Evolutionary conservation across 2,888 invertebrate genomes (phyloP).

Genomic region (Euspilapteryx auroguttella): DNA sequence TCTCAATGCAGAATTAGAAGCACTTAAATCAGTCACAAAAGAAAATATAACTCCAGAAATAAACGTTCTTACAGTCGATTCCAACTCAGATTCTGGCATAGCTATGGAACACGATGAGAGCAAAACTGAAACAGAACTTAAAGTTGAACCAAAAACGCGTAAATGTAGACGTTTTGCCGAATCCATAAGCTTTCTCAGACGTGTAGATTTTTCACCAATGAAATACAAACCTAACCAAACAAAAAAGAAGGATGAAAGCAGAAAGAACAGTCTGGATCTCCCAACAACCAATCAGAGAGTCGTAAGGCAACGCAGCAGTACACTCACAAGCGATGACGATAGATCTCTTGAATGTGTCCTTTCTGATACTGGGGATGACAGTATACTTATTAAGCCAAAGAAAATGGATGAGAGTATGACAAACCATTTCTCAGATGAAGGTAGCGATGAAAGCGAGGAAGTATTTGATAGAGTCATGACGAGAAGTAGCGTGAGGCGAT

Average conservation of each 20-base stretch:
- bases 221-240: conserved; percentile 36
- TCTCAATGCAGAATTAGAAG: conserved; percentile 13
- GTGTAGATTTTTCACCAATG: conserved; percentile 52
- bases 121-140: conserved; percentile 22
- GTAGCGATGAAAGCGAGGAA: conserved; percentile 53
- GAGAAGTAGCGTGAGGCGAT: conserved; percentile 41
- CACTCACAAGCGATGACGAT: conserved; percentile 39
- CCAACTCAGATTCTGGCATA: conserved; percentile 50
- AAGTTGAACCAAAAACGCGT: conserved; percentile 13
- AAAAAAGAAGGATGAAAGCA: conserved; percentile 37
- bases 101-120: conserved; percentile 42
- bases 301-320: conserved; percentile 24
- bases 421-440: conserved; percentile 51
- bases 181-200: conserved; percentile 43
- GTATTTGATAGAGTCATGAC: conserved; percentile 49
- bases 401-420: conserved; percentile 50
- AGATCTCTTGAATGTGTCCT: conserved; percentile 25
- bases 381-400: conserved; percentile 31
- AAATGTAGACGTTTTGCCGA: conserved; percentile 49
- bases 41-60: conserved; percentile 31
- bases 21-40: conserved; percentile 11
- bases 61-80: conserved; percentile 24
- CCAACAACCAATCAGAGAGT: conserved; percentile 17
- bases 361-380: conserved; percentile 28
- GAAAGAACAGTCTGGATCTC: conserved; percentile 33